Evolutionary conservation across 2,113 vertebrate species (phyloP), one percentile per base, ranked within the genome.

Genomic region (Uria lomvia): DNA sequence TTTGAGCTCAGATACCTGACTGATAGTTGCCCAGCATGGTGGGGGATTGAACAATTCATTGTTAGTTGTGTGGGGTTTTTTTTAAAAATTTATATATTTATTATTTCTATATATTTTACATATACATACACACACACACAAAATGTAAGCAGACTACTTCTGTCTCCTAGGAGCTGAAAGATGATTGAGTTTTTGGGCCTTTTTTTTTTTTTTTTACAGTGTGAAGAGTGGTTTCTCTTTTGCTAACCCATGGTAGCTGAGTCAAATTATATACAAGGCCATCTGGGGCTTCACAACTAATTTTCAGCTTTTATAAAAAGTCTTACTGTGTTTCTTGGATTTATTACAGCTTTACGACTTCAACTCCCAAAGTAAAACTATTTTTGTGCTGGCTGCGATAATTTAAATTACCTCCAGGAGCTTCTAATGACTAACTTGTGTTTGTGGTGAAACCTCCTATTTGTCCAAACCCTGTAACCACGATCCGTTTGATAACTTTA

Each of bases 271-370:
- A 30, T 85, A 26, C 38, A 65, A 89, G 53, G 70, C 80, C 74
- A 27, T 72, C 68, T 91, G 76, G 68, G 76, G 70, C 73, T 97
- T 94, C 73, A 75, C 27, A 89, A 75, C 56, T 89, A 38, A 53
- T 90, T 95, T 92, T 58, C 75, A 92, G 50, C 85, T 88, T 92
- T 94, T 66, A 53, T 63, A 32, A 90, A 40, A 80, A 82, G 67
- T 92, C 95, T 78, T 79, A 92, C 30, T 52, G 12, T 86, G 85
- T 66, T 24, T 4, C 43, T 81, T 94, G 66, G 49, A 75, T 90
- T 90, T 94, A 65, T 58, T 94, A 72, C 38, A 82, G 34, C 36
- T 93, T 90, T 96, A 71, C 45, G 66, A 60, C 71, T 91, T 96
- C 49, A 79, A 0, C 62, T 97, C 74, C 56, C 71, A 36, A 89